These are phyloP conservation scores for Drosophila picticornis DNA, from an alignment of 2,888 invertebrate genomes.

Conservation along the genomic window DNA sequence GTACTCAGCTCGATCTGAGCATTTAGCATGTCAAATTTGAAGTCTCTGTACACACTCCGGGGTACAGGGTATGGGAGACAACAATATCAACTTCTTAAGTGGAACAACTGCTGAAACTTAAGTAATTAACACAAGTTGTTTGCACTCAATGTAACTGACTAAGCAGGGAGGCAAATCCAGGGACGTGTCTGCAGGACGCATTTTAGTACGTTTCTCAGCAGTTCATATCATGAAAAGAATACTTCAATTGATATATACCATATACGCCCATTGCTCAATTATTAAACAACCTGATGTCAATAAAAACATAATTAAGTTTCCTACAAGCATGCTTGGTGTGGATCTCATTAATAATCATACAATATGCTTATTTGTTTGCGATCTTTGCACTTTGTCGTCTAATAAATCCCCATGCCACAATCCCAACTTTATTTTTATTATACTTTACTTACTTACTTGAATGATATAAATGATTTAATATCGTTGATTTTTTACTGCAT, in stretches of 20 bases:
- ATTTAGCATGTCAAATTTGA: background rate
- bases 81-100: conserved; percentile 61
- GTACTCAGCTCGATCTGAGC: background rate
- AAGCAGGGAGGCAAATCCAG: conserved; percentile 1
- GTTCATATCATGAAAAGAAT: conserved; percentile 8
- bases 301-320: background rate
- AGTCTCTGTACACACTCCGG: background rate
- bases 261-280: background rate
- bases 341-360: background rate
- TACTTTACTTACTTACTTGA: background rate
- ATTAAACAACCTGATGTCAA: background rate
- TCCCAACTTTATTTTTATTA: background rate
- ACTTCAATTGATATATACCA: background rate
- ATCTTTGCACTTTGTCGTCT: background rate
- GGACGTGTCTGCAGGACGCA: conserved; percentile 2
- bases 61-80: conserved; percentile 2
- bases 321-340: no score
- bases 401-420: background rate
- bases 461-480: background rate
- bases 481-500: background rate
- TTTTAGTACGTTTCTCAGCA: background rate
- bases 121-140: conserved; percentile 80
- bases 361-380: background rate
- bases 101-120: conserved; percentile 79
- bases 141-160: conserved; percentile 51